Conservation (phyloP, 2,797 vertebrate genomes). For the Chelmon rostratus region DNA sequence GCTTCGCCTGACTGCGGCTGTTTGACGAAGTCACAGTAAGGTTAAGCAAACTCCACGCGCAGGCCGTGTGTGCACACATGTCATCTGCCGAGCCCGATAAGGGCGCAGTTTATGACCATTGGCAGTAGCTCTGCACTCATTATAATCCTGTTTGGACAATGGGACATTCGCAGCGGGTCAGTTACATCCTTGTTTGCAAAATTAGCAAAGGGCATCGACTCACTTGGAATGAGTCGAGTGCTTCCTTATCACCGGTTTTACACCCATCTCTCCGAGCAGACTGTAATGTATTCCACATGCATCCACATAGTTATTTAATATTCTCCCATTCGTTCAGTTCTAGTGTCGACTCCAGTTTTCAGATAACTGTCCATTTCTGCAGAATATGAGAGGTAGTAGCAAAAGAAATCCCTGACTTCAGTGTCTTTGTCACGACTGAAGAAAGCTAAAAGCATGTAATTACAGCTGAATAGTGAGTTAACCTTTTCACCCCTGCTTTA, state of each 20-base stretch:
- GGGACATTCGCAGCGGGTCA: conserved; percentile 54
- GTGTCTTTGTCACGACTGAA: conserved; percentile 30
- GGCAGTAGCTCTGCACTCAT: conserved; percentile 57
- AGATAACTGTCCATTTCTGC: conserved; percentile 16
- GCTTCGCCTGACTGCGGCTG: conserved; percentile 18
- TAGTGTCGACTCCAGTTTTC: conserved; percentile 18
- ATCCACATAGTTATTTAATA: conserved; percentile 18
- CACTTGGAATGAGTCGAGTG: conserved; percentile 26
- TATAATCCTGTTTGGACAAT: conserved; percentile 75
- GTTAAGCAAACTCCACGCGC: conserved; percentile 55
- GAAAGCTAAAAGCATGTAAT: conserved; percentile 64
- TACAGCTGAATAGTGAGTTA: conserved; percentile 69
- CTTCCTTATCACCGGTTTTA: conserved; percentile 34
- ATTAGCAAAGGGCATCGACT: conserved; percentile 57
- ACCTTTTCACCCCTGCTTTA: conserved; percentile 61
- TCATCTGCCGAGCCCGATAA: conserved; percentile 72
- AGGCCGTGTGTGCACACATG: conserved; percentile 48
- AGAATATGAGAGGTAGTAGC: not conserved
- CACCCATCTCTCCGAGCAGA: conserved; percentile 7
- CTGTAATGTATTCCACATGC: not conserved
- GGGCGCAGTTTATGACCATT: conserved; percentile 53
- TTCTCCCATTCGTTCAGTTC: conserved; percentile 5
- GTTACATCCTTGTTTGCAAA: conserved; percentile 69
- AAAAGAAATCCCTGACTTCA: conserved; percentile 7
- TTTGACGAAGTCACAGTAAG: conserved; percentile 50